A percentile compares a stretch with the other conserved stretches of the same genome.
Conservation (phyloP, 2,113 vertebrate genomes). For the Sialia sialis region DNA sequence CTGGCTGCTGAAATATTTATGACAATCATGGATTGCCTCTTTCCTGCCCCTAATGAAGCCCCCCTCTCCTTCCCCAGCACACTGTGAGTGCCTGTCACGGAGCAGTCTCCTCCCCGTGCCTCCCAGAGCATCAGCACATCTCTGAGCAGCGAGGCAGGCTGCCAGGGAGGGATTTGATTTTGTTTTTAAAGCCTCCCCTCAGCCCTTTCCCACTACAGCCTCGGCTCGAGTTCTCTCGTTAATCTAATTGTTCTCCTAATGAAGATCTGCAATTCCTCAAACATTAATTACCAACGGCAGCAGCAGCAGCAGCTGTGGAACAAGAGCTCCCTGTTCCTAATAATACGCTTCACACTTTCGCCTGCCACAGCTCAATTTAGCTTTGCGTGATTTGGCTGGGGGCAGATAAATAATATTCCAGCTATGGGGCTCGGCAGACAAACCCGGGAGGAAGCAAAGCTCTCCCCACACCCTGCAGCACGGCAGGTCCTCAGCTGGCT, state of each 20-base stretch:
- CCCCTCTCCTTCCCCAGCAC: neutral
- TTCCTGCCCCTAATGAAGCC: neutral
- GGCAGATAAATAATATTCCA: constrained; percentile 6
- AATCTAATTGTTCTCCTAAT: constrained; percentile 68
- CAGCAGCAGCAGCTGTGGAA: constrained; percentile 54
- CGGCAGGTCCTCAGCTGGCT: accelerated
- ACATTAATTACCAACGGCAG: constrained; percentile 63
- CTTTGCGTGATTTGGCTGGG: constrained; percentile 22
- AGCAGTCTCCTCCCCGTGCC: neutral
- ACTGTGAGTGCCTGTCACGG: accelerated
- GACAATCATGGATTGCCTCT: accelerated
- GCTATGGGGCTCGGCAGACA: neutral
- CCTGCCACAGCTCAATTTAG: constrained; percentile 57
- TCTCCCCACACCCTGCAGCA: neutral
- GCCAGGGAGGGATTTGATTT: constrained; percentile 4
- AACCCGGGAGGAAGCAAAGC: neutral
- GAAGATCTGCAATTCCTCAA: constrained; percentile 68
- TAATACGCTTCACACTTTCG: constrained; percentile 54
- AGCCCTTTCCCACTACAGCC: constrained; percentile 12
- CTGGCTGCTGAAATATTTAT: neutral
- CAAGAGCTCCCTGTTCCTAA: constrained; percentile 62
- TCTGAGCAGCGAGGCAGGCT: neutral
- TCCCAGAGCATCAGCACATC: neutral
- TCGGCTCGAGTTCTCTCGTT: constrained; percentile 37
- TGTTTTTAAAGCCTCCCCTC: constrained; percentile 1